phyloP scores from a whole-genome alignment of 2,888 invertebrate genomes.

The Anticlea derivata region DNA sequence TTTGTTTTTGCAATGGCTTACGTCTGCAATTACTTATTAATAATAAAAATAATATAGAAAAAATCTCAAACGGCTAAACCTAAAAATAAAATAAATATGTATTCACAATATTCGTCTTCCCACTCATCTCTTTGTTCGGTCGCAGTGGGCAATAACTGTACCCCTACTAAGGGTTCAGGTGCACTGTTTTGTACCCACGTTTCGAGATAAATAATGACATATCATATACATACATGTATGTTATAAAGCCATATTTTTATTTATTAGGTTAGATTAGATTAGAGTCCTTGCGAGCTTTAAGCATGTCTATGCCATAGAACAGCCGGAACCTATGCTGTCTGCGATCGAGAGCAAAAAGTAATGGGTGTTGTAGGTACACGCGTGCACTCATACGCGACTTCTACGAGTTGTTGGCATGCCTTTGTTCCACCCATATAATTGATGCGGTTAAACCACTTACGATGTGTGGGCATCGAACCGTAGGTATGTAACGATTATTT shows the following conservation, averaged over 20 bases:
- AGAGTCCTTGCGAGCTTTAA: too few relatives aligned
- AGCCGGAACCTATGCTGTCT: too few relatives aligned
- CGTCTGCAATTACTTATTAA: conserved; percentile 20
- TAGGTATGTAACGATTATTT: conserved; percentile 8
- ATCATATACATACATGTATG: too few relatives aligned
- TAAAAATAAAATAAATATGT: conserved; percentile 43
- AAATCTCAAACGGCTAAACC: conserved; percentile 35
- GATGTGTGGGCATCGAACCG: conserved; percentile 31
- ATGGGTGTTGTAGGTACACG: not conserved
- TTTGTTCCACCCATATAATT: conserved; percentile 58
- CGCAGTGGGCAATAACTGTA: conserved; percentile 12
- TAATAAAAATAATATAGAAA: conserved; percentile 41
- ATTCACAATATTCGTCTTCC: conserved; percentile 47
- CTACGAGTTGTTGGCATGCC: conserved; percentile 43
- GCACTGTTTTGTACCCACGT: not conserved
- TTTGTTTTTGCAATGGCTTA: conserved; percentile 8
- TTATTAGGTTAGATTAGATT: too few relatives aligned
- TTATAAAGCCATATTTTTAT: too few relatives aligned
- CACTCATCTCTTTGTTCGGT: conserved; percentile 49
- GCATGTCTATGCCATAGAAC: too few relatives aligned
- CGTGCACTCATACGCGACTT: conserved; percentile 22
- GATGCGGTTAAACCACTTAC: conserved; percentile 56
- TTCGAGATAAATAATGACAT: too few relatives aligned
- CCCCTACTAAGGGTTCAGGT: conserved; percentile 11
- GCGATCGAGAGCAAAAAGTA: conserved; percentile 16